These are phyloP conservation scores for Campoletis raptor DNA, from an alignment of 2,888 invertebrate species.

Conservation along the genomic window DNA sequence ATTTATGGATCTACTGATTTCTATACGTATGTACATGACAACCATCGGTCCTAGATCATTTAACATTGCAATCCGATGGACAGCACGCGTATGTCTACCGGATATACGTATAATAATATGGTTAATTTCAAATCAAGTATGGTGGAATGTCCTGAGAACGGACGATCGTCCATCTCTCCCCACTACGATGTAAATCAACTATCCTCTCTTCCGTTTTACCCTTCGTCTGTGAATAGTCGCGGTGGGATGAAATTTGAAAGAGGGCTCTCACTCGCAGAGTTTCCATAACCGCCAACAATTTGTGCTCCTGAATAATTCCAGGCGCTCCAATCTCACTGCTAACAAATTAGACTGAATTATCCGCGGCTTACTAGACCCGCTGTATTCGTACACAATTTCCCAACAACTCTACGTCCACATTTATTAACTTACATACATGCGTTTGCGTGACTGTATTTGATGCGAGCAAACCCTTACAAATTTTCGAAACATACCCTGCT, in stretches of 20 bases:
- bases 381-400: slow-evolving; percentile 39
- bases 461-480: slow-evolving; percentile 70
- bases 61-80: slow-evolving; percentile 18
- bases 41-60: slow-evolving; percentile 39
- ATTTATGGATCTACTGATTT: slow-evolving; percentile 13
- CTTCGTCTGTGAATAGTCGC: slow-evolving; percentile 59
- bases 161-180: slow-evolving; percentile 66
- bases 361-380: slow-evolving; percentile 76
- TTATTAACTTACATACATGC: slow-evolving; percentile 6
- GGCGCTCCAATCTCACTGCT: slow-evolving; percentile 83
- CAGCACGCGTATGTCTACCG: slow-evolving; percentile 47
- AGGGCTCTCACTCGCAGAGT: slow-evolving; percentile 74
- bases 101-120: slow-evolving; percentile 80
- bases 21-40: slow-evolving; percentile 5
- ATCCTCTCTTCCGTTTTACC: slow-evolving; percentile 40
- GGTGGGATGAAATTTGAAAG: slow-evolving; percentile 62
- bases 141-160: slow-evolving; percentile 69
- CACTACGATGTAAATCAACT: slow-evolving; percentile 34
- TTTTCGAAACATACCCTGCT: slow-evolving; percentile 40
- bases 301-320: slow-evolving; percentile 83
- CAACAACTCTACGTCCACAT: slow-evolving; percentile 25
- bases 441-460: neutral
- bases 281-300: slow-evolving; percentile 83
- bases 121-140: slow-evolving; percentile 82
- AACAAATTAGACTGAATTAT: slow-evolving; percentile 83